These are phyloP conservation scores for Phylloscopus trochiloides DNA, from an alignment of 2,113 vertebrate species.

Conservation along the genomic window DNA sequence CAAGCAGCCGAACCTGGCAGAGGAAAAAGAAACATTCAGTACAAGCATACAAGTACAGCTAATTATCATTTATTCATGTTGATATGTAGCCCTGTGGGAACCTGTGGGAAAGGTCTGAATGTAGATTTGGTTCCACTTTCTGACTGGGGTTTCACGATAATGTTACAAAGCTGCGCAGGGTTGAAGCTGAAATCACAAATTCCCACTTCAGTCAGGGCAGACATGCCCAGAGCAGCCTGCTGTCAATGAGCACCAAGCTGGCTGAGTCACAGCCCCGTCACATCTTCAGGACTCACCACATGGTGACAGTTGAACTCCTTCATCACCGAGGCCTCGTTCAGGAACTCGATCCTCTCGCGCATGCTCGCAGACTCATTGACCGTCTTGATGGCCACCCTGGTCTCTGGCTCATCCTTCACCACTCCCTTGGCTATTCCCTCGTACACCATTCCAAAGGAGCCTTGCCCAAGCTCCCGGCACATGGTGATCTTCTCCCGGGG, in stretches of 20 bases:
- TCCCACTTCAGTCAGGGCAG: not conserved
- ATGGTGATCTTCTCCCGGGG: conserved; percentile 96
- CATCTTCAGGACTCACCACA: conserved; percentile 80
- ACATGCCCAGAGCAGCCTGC: accelerated
- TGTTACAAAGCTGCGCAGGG: accelerated
- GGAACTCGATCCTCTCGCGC: conserved; percentile 95
- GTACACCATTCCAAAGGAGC: conserved; percentile 98
- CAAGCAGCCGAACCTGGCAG: conserved; percentile 90
- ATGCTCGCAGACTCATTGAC: conserved; percentile 97
- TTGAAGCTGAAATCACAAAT: not conserved
- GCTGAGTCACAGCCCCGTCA: not conserved
- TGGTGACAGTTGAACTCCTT: conserved; percentile 99
- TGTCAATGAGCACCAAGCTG: not conserved
- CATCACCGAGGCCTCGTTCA: conserved; percentile 99
- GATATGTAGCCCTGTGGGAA: not conserved
- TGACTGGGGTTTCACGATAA: not conserved
- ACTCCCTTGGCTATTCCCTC: conserved; percentile 95
- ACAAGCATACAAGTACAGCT: not conserved
- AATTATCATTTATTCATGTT: not conserved
- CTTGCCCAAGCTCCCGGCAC: conserved; percentile 92
- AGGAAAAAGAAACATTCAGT: not conserved
- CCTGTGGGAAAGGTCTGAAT: not conserved
- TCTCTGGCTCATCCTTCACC: conserved; percentile 93
- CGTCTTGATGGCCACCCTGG: conserved; percentile 95
- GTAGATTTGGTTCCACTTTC: not conserved